These are phyloP conservation scores for Ascaphus truei DNA, from an alignment of 2,113 vertebrate genomes.

Conservation along the genomic window DNA sequence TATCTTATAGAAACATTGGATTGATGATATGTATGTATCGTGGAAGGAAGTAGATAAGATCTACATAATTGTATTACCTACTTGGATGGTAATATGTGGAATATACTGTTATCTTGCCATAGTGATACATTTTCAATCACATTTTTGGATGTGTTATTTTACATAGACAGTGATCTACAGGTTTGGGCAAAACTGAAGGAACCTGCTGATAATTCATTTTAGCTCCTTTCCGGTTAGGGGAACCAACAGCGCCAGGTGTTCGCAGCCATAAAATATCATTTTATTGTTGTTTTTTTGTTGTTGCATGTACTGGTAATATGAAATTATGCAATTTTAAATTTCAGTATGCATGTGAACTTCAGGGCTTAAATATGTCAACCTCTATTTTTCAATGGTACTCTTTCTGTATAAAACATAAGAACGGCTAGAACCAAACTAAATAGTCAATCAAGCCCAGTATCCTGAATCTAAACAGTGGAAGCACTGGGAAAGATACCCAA, in stretches of 20 bases:
- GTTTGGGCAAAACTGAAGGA: conserved; percentile 16
- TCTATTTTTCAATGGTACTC: too few species aligned
- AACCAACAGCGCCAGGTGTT: background rate
- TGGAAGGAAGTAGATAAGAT: background rate
- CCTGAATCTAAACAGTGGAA: too few species aligned
- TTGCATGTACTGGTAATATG: too few species aligned
- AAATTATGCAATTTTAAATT: too few species aligned
- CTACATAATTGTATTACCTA: conserved; percentile 28
- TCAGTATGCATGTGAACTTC: too few species aligned
- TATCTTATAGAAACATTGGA: conserved; percentile 27
- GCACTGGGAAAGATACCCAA: too few species aligned
- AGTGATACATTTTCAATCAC: conserved; percentile 30
- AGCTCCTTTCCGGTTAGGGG: background rate
- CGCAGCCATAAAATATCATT: background rate
- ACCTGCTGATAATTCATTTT: conserved; percentile 4
- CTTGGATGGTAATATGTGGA: conserved; percentile 19
- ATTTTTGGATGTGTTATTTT: conserved; percentile 2
- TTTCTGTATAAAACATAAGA: too few species aligned
- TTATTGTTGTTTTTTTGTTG: too few species aligned
- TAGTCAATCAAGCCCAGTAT: too few species aligned
- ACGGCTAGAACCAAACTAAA: too few species aligned
- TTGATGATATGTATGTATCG: conserved; percentile 26
- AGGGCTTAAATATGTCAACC: too few species aligned
- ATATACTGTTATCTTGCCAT: conserved; percentile 8
- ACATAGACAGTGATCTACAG: conserved; percentile 19